These are phyloP conservation scores for Cichlasoma orientale DNA, from an alignment of 2,797 vertebrate species.

Conservation along the genomic window DNA sequence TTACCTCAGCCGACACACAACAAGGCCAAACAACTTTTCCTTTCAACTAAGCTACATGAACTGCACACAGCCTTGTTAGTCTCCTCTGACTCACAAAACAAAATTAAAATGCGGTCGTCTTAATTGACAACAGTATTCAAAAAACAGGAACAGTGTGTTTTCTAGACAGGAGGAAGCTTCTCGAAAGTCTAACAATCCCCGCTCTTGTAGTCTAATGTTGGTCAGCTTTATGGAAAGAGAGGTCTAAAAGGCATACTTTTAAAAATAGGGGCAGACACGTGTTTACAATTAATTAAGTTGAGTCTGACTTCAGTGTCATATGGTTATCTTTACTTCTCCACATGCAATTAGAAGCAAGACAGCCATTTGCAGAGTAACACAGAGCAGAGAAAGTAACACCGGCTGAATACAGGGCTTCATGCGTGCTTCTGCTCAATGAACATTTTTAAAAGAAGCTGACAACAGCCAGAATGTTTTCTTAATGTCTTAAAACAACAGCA, in stretches of 20 bases:
- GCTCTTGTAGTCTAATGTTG: conserved; percentile 48
- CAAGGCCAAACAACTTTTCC: conserved; percentile 57
- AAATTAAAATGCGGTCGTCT: conserved; percentile 59
- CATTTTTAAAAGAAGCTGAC: conserved; percentile 67
- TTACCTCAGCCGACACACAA: conserved; percentile 48
- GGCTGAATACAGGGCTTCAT: conserved; percentile 37
- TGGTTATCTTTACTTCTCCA: conserved; percentile 83
- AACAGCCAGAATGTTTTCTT: conserved; percentile 77
- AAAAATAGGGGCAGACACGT: conserved; percentile 69
- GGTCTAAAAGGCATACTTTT: conserved; percentile 43
- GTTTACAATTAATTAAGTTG: conserved; percentile 81
- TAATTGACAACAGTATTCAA: conserved; percentile 58
- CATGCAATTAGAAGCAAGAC: conserved; percentile 82
- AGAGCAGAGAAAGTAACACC: conserved; percentile 67
- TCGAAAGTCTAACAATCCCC: conserved; percentile 37
- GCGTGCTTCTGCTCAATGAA: conserved; percentile 59
- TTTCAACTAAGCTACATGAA: conserved; percentile 56
- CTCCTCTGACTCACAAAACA: conserved; percentile 53
- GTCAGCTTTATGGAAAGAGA: conserved; percentile 51
- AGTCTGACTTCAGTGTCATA: conserved; percentile 80
- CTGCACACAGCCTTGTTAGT: conserved; percentile 29
- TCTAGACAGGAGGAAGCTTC: conserved; percentile 44
- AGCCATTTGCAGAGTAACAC: conserved; percentile 71
- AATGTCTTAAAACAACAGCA: conserved; percentile 68
- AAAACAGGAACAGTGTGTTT: conserved; percentile 54